Base-by-base conservation (phyloP, 2,113 vertebrate species). In the Phrynosoma platyrhinos region DNA sequence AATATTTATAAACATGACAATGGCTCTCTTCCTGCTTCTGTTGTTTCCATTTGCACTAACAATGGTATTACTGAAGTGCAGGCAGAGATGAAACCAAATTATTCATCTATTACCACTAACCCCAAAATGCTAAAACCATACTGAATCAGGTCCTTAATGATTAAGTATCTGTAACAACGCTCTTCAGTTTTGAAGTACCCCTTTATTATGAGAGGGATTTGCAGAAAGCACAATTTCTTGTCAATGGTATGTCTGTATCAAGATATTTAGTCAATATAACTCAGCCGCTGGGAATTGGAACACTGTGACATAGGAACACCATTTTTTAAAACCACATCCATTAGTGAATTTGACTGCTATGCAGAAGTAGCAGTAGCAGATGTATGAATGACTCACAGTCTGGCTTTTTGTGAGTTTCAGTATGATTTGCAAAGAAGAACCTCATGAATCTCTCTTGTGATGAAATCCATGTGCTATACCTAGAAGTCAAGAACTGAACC, bases 201-300 rank as follows among this genome's bases (percentile, higher is more conserved):
- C 36, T 86, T 81, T 88, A 36, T 77, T 74, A 58, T 75, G 84
- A 36, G 85, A 32, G 64, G 69, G 42, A 2, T 1, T 78, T 81
- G 30, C 52, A 5, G n/a, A 79, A 81, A 68, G 74, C 74, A 83
- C 62, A 83, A 32, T 85, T 83, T 52, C 4, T 81, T 20, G 83
- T 40, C 68, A 81, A 18, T 0, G 0, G 12, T 40, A 0, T 0
- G 36, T 0, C 1, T 23, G 62, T 27, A 0, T 36, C 0, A 0
- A 52, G 68, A 92, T 4, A 20, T 12, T 86, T 72, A 62, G 79
- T 82, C 88, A 84, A 78, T 69, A n/a, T 82, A 77, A 25, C 76
- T 81, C 66, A 89, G 89, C 23, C 88, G 10, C 32, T 27, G 20
- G 6, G 75, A 30, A 74, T 30, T 20, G 75, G 25, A 0, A 0